Evolutionary conservation across 2,113 vertebrate genomes (phyloP).

Genomic region (Melanostigma gelatinosum): DNA sequence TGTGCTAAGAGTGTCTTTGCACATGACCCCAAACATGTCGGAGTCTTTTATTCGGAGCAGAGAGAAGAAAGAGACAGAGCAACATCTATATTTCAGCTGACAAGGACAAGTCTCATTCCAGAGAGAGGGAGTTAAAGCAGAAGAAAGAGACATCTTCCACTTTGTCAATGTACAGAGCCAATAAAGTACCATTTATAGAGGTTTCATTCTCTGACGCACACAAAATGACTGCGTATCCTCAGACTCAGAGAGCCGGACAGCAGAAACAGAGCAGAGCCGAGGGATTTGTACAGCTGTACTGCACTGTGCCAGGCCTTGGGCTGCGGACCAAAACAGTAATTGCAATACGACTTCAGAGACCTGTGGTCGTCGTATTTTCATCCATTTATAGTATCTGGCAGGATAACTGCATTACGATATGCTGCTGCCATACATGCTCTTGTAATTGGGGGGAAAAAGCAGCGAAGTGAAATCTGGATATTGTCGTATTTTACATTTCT

Average conservation of each 20-base stretch:
- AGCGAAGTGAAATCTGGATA: constrained; percentile 12
- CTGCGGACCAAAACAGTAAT: constrained; percentile 48
- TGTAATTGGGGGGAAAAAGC: constrained; percentile 15
- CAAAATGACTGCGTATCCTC: constrained; percentile 28
- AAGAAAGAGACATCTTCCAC: neutral
- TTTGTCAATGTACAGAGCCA: neutral
- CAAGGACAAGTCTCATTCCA: neutral
- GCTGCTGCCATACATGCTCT: neutral
- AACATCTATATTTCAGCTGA: neutral
- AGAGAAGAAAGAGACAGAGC: neutral
- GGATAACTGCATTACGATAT: constrained; percentile 17
- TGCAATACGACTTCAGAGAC: constrained; percentile 31
- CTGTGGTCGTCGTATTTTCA: constrained; percentile 4
- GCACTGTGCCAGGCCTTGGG: constrained; percentile 43
- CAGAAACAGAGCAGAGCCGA: constrained; percentile 9
- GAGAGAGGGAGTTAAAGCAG: neutral
- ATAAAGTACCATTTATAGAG: constrained; percentile 1
- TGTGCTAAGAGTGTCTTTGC: constrained; percentile 27
- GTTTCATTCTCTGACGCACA: constrained; percentile 36
- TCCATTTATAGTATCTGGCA: constrained; percentile 21
- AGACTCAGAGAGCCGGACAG: constrained; percentile 27
- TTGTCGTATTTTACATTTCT: constrained; percentile 7
- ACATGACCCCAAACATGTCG: neutral
- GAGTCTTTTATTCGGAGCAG: neutral
- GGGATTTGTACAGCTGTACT: constrained; percentile 42